phyloP scores from a whole-genome alignment of 2,113 vertebrate species.

The Typhlomys cinereus region DNA sequence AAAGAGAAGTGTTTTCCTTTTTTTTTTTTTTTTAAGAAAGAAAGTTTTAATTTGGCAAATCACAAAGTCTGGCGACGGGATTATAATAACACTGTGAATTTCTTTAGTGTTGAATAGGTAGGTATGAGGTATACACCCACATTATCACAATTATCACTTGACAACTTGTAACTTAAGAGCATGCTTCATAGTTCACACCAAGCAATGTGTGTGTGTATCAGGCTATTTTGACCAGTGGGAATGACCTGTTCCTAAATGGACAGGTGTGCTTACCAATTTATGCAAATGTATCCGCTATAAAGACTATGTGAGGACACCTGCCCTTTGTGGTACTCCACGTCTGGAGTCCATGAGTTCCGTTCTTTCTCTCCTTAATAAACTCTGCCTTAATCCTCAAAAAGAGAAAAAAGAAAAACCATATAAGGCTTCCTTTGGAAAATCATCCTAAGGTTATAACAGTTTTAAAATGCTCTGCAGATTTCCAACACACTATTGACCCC shows the following conservation, averaged over 20 bases:
- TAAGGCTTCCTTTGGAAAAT: constrained; percentile 37
- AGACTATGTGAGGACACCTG: too few relatives aligned
- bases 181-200: neutral
- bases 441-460: neutral
- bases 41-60: neutral
- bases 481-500: too few relatives aligned
- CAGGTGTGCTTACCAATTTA: neutral
- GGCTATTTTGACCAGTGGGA: neutral
- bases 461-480: neutral
- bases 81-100: neutral
- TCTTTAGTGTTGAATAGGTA: neutral
- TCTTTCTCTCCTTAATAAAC: too few relatives aligned
- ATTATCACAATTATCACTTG: neutral
- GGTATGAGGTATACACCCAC: neutral
- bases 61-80: neutral
- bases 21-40: too few relatives aligned
- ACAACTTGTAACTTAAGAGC: neutral
- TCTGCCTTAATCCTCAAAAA: too few relatives aligned
- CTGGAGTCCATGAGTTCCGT: too few relatives aligned
- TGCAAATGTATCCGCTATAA: neutral
- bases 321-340: too few relatives aligned
- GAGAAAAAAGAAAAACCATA: too few relatives aligned
- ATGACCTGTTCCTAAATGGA: neutral
- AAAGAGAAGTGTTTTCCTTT: too few relatives aligned
- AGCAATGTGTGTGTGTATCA: neutral